phyloP scores from a whole-genome alignment of 2,888 invertebrate genomes.

The Leistus spinibarbis region DNA sequence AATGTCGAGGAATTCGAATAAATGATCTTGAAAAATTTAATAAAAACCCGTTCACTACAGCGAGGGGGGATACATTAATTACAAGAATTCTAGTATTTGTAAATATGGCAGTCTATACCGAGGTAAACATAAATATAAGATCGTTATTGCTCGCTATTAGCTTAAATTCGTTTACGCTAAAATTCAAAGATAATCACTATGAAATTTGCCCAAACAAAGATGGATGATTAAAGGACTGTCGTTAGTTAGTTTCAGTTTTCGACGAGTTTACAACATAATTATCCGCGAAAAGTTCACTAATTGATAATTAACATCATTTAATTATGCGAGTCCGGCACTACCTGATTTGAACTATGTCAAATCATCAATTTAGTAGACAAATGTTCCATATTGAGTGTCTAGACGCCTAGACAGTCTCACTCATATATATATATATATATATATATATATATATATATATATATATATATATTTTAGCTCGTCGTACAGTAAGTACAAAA shows the following conservation, averaged over 20 bases:
- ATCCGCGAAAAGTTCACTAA: slow-evolving; percentile 30
- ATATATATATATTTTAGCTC: too few species aligned
- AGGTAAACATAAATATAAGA: too few species aligned
- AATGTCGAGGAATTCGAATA: neutral
- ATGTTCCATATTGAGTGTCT: neutral
- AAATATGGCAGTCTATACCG: too few species aligned
- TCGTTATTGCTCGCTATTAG: too few species aligned
- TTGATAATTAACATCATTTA: slow-evolving; percentile 29
- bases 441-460: too few species aligned
- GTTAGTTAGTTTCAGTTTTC: neutral
- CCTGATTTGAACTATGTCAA: slow-evolving; percentile 9
- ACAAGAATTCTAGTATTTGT: neutral
- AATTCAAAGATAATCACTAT: too few species aligned
- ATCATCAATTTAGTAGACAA: neutral
- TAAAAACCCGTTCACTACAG: neutral
- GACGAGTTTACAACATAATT: slow-evolving; percentile 16
- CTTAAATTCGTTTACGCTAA: too few species aligned
- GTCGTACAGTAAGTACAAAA: too few species aligned
- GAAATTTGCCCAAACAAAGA: too few species aligned
- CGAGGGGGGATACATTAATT: neutral
- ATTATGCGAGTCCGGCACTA: neutral
- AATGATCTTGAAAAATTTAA: neutral
- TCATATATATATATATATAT: too few species aligned
- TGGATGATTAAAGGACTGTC: neutral
- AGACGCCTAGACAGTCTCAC: too few species aligned